phyloP scores from a whole-genome alignment of 2,888 invertebrate genomes.

The Exocentrus adspersus region DNA sequence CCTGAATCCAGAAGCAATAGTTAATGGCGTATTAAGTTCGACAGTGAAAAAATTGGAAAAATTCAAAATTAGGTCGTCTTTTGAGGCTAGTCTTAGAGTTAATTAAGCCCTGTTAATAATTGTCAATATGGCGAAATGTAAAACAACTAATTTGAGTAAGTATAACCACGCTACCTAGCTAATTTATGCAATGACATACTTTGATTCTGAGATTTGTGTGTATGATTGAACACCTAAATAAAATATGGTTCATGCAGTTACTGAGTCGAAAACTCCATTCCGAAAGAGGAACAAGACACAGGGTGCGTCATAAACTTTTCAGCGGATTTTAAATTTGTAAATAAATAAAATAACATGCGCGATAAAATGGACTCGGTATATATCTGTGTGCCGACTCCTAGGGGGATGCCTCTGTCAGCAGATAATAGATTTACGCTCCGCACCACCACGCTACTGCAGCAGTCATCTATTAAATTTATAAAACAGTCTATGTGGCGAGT shows the following conservation, averaged over 20 bases:
- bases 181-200: too few species aligned
- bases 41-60: too few species aligned
- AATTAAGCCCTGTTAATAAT: too few species aligned
- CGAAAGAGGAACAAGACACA: neutral
- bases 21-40: neutral
- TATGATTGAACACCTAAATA: too few species aligned
- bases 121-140: too few species aligned
- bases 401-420: conserved; percentile 14
- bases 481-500: neutral
- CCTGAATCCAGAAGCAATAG: neutral
- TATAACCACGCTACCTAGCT: too few species aligned
- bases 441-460: conserved; percentile 13
- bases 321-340: conserved; percentile 21
- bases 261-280: conserved; percentile 7
- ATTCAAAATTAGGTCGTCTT: too few species aligned
- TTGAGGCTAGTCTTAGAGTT: too few species aligned
- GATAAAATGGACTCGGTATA: conserved; percentile 21
- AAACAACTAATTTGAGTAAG: too few species aligned
- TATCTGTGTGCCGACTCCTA: conserved; percentile 17
- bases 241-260: neutral
- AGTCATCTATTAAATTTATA: conserved; percentile 23
- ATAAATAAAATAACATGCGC: conserved; percentile 21
- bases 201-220: too few species aligned
- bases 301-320: conserved; percentile 10
- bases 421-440: conserved; percentile 21